Conservation (phyloP, 2,888 invertebrate genomes). For the Pachycephus smyrnensis region DNA sequence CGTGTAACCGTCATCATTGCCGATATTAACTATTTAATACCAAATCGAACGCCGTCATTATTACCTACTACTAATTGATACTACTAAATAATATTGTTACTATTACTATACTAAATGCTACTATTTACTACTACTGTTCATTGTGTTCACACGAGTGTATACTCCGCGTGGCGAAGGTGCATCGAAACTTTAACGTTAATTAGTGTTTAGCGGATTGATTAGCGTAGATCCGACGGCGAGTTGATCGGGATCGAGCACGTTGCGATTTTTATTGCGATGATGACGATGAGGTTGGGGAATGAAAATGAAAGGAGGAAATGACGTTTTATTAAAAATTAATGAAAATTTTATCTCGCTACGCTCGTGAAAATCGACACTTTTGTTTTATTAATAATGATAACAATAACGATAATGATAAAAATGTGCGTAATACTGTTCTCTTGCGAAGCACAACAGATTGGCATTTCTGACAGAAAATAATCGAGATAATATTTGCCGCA, state of each 20-base stretch:
- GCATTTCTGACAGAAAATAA: too few species aligned
- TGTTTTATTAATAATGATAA: too few species aligned
- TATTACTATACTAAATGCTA: background rate
- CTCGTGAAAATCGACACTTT: too few species aligned
- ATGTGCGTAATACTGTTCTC: too few species aligned
- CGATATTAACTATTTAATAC: background rate
- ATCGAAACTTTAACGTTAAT: slow-evolving; percentile 17
- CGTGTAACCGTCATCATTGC: slow-evolving; percentile 26
- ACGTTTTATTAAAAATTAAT: slow-evolving; percentile 18
- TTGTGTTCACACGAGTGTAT: slow-evolving; percentile 35
- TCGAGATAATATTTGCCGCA: too few species aligned
- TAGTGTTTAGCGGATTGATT: background rate
- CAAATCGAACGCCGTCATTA: background rate
- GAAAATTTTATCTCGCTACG: background rate
- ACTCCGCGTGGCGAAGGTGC: slow-evolving; percentile 27
- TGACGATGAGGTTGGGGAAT: background rate
- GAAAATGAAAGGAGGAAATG: slow-evolving; percentile 12
- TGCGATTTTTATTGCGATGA: background rate
- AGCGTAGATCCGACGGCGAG: background rate
- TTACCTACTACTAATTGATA: background rate
- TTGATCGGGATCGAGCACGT: background rate
- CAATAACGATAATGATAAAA: too few species aligned
- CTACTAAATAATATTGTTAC: background rate
- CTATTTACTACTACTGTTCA: slow-evolving; percentile 34
- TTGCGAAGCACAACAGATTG: too few species aligned